Base-by-base conservation (phyloP, 1,140 invertebrate genomes). In the Meloidogyne chitwoodi region DNA sequence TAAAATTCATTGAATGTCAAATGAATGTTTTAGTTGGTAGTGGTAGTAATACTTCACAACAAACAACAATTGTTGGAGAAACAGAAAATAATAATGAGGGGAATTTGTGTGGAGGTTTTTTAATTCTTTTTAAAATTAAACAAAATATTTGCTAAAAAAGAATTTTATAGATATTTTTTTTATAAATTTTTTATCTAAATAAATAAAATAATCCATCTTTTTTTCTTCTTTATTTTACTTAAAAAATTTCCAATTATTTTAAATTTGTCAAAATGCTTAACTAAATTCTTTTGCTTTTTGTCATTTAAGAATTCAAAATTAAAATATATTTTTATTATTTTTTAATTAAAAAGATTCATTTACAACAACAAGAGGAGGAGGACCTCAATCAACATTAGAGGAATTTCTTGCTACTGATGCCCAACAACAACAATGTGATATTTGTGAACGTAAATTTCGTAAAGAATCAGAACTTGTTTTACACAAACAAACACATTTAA, bases 401-500 rank as follows among this genome's bases (percentile, higher is more conserved):
- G 77, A 34, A 34, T 78, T 78, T n/a, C 44, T 78, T 16, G 77
- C 77, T 2, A 76, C 67, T 1, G 82, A 84, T 22, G 41, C 68
- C 16, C 75, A 80, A 34, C 71, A 74, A 14, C 74, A 76, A n/a
- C 77, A 77, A 48, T 87, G 85, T 44, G 77, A 80, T 19, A 66
- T 76, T 48, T 87, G 85, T 68, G 80, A 78, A 29, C 78, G 80
- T 1, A 81, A 84, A 29, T 86, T 86, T 71, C 80, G 84, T 10
- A 86, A 86, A 75, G 72, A 77, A 44, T 74, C 74, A 14, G 85
- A 87, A 8, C 69, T 85, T n/a, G 68, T 61, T 29, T 68, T 85
- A 14, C 85, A 86, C 75, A 76, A 75, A 29, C 79, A 85, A 48
- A 87, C 85, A 14, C 85, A 86, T 74, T 70, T 81, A 19, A 80